Evolutionary conservation across 2,113 vertebrate species (phyloP).

Genomic region (Melanerpes formicivorus): DNA sequence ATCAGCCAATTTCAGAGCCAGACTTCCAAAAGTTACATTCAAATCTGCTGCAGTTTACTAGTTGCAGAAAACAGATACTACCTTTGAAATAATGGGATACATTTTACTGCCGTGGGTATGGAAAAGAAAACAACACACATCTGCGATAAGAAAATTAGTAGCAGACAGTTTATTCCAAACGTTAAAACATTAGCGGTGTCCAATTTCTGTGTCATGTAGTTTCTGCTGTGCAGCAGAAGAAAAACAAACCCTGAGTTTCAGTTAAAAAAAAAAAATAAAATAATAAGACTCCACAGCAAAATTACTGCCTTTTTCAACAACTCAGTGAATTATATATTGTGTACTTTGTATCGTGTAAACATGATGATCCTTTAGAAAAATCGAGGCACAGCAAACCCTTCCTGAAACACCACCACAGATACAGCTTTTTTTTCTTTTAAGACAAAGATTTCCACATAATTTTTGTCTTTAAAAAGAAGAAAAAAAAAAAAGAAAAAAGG

Average conservation of each 20-base stretch:
- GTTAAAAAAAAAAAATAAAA: constrained; percentile 17
- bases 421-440: neutral
- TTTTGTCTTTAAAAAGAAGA: neutral
- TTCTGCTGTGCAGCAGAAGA: constrained; percentile 63
- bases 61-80: constrained; percentile 32
- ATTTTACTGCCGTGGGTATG: constrained; percentile 53
- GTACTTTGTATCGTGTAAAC: constrained; percentile 28
- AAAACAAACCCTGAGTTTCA: constrained; percentile 67
- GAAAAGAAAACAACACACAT: constrained; percentile 61
- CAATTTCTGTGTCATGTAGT: constrained; percentile 64
- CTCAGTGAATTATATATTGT: constrained; percentile 33
- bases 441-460: neutral
- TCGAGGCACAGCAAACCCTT: neutral
- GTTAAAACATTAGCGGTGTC: constrained; percentile 57
- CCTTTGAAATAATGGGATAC: constrained; percentile 43
- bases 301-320: constrained; percentile 44
- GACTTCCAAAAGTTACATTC: constrained; percentile 50
- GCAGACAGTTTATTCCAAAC: constrained; percentile 56
- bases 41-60: constrained; percentile 49
- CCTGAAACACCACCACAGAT: neutral
- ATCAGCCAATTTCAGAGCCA: constrained; percentile 29
- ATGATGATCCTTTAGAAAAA: constrained; percentile 19
- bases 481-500: neutral
- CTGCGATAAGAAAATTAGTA: constrained; percentile 65
- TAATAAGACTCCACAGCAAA: constrained; percentile 36